A percentile compares a stretch with the other conserved stretches of the same genome.
phyloP scores from a whole-genome alignment of 2,797 vertebrate genomes.

The Antrozous pallidus region DNA sequence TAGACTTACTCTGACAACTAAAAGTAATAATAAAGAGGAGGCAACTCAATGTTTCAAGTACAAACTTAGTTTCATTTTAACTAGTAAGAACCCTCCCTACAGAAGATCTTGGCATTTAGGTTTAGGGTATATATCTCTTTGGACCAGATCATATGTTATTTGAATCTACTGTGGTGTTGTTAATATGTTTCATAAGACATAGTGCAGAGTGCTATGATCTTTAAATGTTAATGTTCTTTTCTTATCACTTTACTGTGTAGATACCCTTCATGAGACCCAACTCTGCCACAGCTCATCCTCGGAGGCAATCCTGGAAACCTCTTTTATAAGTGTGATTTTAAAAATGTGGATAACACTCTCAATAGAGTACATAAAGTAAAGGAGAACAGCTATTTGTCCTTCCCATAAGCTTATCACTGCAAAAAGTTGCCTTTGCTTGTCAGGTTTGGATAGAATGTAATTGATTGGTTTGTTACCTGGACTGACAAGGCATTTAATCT shows the following conservation, averaged over 20 bases:
- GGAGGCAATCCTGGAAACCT: slow-evolving; percentile 86
- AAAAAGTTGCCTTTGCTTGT: slow-evolving; percentile 82
- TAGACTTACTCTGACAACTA: slow-evolving; percentile 34
- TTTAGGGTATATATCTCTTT: slow-evolving; percentile 53
- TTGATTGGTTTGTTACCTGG: slow-evolving; percentile 83
- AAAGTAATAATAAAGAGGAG: slow-evolving; percentile 49
- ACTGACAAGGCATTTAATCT: slow-evolving; percentile 86
- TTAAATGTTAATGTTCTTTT: slow-evolving; percentile 87
- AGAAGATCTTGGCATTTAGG: slow-evolving; percentile 42
- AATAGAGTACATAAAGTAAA: slow-evolving; percentile 84
- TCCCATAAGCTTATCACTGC: slow-evolving; percentile 81
- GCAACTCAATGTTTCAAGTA: slow-evolving; percentile 50
- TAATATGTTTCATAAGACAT: slow-evolving; percentile 85
- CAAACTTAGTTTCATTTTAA: slow-evolving; percentile 41
- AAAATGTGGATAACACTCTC: slow-evolving; percentile 85
- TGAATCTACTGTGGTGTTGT: slow-evolving; percentile 81
- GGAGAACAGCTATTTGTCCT: slow-evolving; percentile 84
- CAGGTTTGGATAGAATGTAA: slow-evolving; percentile 84
- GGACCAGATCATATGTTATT: slow-evolving; percentile 70
- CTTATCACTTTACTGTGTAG: slow-evolving; percentile 89
- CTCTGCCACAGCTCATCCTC: slow-evolving; percentile 87
- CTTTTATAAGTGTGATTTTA: slow-evolving; percentile 85
- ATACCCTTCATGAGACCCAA: slow-evolving; percentile 88
- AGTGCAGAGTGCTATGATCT: slow-evolving; percentile 83
- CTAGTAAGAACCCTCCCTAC: not conserved